phyloP scores from a whole-genome alignment of 2,888 invertebrate species.

The Hemicrepidius hirtus region DNA sequence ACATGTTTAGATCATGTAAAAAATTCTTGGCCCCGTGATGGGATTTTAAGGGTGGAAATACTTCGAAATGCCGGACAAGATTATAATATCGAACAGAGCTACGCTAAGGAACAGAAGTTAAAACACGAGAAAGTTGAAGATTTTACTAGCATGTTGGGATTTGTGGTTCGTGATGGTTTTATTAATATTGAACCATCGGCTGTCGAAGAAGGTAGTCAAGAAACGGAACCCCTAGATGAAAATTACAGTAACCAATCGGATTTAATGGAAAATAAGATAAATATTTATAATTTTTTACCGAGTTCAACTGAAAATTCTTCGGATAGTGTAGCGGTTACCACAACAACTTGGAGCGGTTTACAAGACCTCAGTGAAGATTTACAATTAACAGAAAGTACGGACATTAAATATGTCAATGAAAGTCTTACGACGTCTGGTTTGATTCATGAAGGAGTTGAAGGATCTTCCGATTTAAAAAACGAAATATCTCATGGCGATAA shows the following conservation, averaged over 20 bases:
- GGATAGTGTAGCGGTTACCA: constrained; percentile 59
- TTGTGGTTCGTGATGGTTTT: constrained; percentile 81
- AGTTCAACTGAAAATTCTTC: constrained; percentile 52
- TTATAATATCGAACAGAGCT: constrained; percentile 88
- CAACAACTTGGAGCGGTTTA: constrained; percentile 66
- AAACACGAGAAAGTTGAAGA: constrained; percentile 79
- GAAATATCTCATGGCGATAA: constrained; percentile 76
- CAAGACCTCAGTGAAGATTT: constrained; percentile 14
- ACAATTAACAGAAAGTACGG: constrained; percentile 11
- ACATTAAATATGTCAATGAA: constrained; percentile 37
- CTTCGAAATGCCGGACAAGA: constrained; percentile 81
- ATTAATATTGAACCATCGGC: constrained; percentile 81
- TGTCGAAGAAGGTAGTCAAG: constrained; percentile 73
- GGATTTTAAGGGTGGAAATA: constrained; percentile 94
- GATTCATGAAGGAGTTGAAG: constrained; percentile 15
- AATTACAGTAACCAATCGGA: constrained; percentile 52
- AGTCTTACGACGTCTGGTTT: constrained; percentile 69
- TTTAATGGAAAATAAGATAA: constrained; percentile 40
- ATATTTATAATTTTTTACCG: constrained; percentile 51
- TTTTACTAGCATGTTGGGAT: constrained; percentile 77
- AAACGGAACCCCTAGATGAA: constrained; percentile 66
- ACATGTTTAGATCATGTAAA: constrained; percentile 93
- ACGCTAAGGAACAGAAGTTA: constrained; percentile 86
- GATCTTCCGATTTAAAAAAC: constrained; percentile 62
- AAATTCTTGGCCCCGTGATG: constrained; percentile 95